Evolutionary conservation across 2,113 vertebrate genomes (phyloP).

Genomic region (Stomatorhinus ivindoensis): DNA sequence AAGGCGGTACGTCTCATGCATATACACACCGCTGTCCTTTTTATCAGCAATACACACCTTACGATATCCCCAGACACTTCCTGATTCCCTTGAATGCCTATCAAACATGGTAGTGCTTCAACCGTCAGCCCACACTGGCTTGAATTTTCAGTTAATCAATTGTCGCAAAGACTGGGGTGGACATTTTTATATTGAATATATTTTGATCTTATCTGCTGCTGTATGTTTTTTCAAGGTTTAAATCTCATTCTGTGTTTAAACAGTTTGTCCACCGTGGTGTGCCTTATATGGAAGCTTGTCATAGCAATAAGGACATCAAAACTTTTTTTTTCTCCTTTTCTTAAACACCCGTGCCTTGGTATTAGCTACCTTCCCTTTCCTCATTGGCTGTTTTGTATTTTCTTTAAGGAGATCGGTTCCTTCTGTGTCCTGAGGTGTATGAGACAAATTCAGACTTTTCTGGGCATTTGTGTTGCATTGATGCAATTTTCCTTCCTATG

Average conservation of each 20-base stretch:
- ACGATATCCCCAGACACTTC: background rate
- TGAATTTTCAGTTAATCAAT: background rate
- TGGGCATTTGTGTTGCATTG: background rate
- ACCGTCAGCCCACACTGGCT: background rate
- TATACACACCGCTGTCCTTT: background rate
- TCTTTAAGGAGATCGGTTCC: background rate
- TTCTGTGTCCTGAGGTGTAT: background rate
- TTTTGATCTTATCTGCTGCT: background rate
- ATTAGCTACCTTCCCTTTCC: background rate
- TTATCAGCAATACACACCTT: background rate
- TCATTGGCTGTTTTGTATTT: background rate
- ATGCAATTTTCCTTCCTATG: background rate
- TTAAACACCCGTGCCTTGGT: background rate
- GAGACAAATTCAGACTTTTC: background rate
- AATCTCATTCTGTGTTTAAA: background rate
- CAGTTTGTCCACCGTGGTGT: background rate
- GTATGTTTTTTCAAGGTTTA: background rate
- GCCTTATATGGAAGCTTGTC: conserved; percentile 4
- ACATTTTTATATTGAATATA: background rate
- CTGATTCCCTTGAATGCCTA: background rate
- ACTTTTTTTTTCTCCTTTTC: background rate
- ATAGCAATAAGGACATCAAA: background rate
- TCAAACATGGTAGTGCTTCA: background rate
- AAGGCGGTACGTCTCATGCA: background rate
- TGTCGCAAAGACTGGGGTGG: background rate